Evolutionary conservation across 2,888 invertebrate genomes (phyloP).

Genomic region (Synanthedon andrenaeformis): DNA sequence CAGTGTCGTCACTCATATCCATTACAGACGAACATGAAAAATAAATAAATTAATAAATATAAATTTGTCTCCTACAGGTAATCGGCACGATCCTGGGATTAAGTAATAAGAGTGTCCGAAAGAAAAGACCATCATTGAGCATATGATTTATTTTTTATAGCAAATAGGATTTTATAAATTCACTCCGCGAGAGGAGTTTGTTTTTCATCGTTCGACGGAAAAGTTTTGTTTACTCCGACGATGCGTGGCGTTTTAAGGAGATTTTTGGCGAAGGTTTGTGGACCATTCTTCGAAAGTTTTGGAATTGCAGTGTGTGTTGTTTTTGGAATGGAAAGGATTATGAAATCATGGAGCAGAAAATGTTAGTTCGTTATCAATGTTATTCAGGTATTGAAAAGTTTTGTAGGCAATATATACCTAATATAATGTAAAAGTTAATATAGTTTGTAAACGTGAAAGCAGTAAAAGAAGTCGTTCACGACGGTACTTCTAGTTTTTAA

Average conservation of each 20-base stretch:
- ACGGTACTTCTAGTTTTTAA: too few species aligned
- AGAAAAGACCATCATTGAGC: conserved; percentile 82
- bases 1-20: too few species aligned
- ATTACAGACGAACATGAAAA: too few species aligned
- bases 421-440: too few species aligned
- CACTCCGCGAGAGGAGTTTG: conserved; percentile 59
- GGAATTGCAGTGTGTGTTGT: not conserved
- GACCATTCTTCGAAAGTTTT: not conserved
- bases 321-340: not conserved
- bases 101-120: conserved; percentile 81
- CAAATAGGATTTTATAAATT: conserved; percentile 28
- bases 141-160: conserved; percentile 66
- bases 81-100: conserved; percentile 83
- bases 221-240: conserved; percentile 35
- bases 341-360: not conserved
- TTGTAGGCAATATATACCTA: too few species aligned
- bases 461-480: too few species aligned
- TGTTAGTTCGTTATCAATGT: not conserved
- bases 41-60: not conserved
- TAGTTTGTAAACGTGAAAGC: too few species aligned
- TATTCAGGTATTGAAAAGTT: too few species aligned
- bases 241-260: conserved; percentile 10
- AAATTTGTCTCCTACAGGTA: conserved; percentile 36
- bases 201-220: conserved; percentile 40
- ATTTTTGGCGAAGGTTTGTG: not conserved